These are phyloP conservation scores for Lates calcarifer DNA, from an alignment of 2,113 vertebrate genomes.

Conservation along the genomic window DNA sequence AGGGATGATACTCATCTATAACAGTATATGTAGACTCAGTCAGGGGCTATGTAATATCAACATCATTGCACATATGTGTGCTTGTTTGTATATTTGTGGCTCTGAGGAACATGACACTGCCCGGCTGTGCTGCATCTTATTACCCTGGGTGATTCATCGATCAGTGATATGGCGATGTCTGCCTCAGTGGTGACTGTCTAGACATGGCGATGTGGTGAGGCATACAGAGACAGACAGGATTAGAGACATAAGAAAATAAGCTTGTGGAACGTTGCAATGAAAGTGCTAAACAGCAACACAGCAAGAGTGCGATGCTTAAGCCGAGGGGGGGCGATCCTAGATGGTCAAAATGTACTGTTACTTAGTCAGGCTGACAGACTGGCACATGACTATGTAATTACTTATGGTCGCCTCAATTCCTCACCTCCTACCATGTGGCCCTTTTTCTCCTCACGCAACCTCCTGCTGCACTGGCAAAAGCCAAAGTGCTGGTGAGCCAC, in stretches of 20 bases:
- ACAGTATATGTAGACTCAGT: conserved; percentile 24
- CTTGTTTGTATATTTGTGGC: conserved; percentile 44
- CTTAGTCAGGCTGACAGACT: conserved; percentile 38
- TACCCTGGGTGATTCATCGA: conserved; percentile 74
- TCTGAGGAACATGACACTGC: conserved; percentile 45
- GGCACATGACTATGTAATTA: conserved; percentile 61
- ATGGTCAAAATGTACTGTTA: conserved; percentile 23
- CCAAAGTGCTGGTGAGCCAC: conserved; percentile 23
- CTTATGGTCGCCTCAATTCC: conserved; percentile 46
- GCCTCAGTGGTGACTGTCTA: conserved; percentile 64
- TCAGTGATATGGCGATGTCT: conserved; percentile 66
- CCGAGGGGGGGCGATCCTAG: background rate
- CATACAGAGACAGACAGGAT: conserved; percentile 42
- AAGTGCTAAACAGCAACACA: conserved; percentile 8
- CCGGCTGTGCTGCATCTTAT: conserved; percentile 61
- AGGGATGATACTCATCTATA: conserved; percentile 40
- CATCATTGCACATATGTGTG: conserved; percentile 9
- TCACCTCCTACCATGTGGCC: conserved; percentile 36
- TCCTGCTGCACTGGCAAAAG: conserved; percentile 41
- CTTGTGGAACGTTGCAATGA: conserved; percentile 13
- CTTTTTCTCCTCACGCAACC: conserved; percentile 37
- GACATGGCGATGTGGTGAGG: conserved; percentile 50
- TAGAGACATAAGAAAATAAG: conserved; percentile 11
- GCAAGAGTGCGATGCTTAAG: conserved; percentile 3
- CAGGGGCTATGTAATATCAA: conserved; percentile 20